Evolutionary conservation across 2,888 invertebrate species (phyloP).

Genomic region (Bombylius discolor): DNA sequence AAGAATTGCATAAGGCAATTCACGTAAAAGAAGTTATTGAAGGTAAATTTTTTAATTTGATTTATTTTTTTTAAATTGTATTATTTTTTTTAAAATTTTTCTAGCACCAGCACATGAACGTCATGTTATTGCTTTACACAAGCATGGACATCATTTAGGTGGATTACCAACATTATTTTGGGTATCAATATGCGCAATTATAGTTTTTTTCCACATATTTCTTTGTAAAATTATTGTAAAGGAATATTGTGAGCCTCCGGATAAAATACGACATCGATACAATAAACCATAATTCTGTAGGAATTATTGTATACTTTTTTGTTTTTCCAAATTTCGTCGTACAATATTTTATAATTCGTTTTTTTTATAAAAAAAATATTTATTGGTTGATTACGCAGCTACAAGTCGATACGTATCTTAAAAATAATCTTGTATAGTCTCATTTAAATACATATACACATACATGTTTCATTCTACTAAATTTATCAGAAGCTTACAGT

Average conservation of each 20-base stretch:
- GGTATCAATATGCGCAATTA: constrained; percentile 76
- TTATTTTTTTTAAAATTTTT: not conserved
- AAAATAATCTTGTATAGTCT: too few relatives aligned
- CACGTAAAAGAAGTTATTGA: constrained; percentile 74
- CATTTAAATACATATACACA: too few relatives aligned
- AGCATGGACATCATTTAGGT: constrained; percentile 79
- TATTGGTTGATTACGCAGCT: too few relatives aligned
- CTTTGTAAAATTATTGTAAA: constrained; percentile 82
- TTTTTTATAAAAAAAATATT: too few relatives aligned
- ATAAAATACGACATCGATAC: constrained; percentile 54
- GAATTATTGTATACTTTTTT: too few relatives aligned
- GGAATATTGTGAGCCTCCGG: constrained; percentile 67
- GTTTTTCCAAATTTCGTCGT: too few relatives aligned
- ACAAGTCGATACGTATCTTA: too few relatives aligned
- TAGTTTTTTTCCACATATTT: constrained; percentile 85
- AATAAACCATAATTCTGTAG: constrained; percentile 46
- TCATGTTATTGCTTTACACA: constrained; percentile 79
- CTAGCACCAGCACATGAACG: constrained; percentile 79
- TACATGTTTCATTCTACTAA: too few relatives aligned
- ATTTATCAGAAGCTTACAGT: too few relatives aligned
- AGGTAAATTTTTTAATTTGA: constrained; percentile 20
- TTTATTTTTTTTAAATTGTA: not conserved
- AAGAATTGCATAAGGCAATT: constrained; percentile 77
- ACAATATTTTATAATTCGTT: too few relatives aligned
- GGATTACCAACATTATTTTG: constrained; percentile 85